A percentile compares a stretch with the other conserved stretches of the same genome.
Evolutionary conservation across 2,113 vertebrate species (phyloP).

Genomic region (Pteropus alecto): DNA sequence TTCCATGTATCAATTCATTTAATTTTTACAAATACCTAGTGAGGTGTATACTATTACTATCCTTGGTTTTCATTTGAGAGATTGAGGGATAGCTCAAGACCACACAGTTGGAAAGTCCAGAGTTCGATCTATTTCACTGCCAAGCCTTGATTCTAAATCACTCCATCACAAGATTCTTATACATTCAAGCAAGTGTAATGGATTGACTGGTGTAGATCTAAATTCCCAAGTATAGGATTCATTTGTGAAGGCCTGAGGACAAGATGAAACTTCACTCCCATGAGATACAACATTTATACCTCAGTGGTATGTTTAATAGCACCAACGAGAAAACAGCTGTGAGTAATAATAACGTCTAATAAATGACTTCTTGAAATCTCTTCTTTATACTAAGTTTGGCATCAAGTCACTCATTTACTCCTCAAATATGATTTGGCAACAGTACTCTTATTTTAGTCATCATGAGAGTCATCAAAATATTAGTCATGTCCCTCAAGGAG

Average conservation of each 20-base stretch:
- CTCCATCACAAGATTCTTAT: background rate
- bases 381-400: background rate
- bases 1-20: background rate
- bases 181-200: background rate
- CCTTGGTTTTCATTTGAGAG: background rate
- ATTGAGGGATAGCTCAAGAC: background rate
- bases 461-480: background rate
- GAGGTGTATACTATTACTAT: background rate
- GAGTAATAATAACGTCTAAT: background rate
- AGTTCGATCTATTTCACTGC: background rate
- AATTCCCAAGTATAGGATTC: background rate
- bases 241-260: background rate
- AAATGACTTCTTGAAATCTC: background rate
- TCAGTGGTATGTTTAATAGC: background rate
- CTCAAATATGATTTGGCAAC: constrained; percentile 3
- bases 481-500: background rate
- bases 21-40: background rate
- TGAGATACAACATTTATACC: background rate
- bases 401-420: constrained; percentile 30
- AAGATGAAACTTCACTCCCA: background rate
- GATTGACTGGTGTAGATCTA: background rate
- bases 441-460: background rate
- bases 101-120: background rate
- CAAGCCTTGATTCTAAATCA: background rate
- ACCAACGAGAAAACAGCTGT: constrained; percentile 32